These are phyloP conservation scores for Manis javanica DNA, from an alignment of 2,797 vertebrate species.

Conservation along the genomic window DNA sequence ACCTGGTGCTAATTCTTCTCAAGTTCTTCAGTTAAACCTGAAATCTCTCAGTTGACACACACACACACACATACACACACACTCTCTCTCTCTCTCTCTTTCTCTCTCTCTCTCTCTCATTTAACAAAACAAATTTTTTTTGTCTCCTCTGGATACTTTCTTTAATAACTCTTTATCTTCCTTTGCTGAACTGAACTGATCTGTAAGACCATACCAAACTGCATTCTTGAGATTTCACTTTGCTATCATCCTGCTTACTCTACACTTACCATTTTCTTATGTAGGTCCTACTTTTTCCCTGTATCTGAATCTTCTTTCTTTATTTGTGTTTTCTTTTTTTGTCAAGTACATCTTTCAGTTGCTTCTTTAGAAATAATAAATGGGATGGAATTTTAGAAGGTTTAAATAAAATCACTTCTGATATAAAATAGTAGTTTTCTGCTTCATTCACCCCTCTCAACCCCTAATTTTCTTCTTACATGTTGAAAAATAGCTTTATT, in stretches of 20 bases:
- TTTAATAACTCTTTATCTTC: background rate
- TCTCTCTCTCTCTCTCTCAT: background rate
- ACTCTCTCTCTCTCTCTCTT: too few species aligned
- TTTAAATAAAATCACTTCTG: background rate
- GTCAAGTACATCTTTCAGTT: background rate
- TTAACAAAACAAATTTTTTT: background rate
- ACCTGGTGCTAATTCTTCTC: background rate
- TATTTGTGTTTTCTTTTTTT: background rate
- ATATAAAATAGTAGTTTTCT: background rate
- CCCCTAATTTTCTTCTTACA: background rate
- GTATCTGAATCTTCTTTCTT: background rate
- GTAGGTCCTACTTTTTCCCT: background rate
- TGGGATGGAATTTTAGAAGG: slow-evolving; percentile 9
- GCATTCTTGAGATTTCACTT: background rate
- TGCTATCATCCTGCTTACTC: background rate
- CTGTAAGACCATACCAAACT: background rate
- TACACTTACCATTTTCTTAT: background rate
- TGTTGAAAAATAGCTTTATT: slow-evolving; percentile 30
- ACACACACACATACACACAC: background rate
- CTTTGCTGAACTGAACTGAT: background rate
- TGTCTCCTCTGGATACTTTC: background rate
- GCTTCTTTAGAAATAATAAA: background rate
- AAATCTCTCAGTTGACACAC: background rate
- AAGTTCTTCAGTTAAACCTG: background rate
- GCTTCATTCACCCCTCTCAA: background rate